Conservation (phyloP, 2,888 invertebrate genomes). For the Sarcophaga subvicina region DNA sequence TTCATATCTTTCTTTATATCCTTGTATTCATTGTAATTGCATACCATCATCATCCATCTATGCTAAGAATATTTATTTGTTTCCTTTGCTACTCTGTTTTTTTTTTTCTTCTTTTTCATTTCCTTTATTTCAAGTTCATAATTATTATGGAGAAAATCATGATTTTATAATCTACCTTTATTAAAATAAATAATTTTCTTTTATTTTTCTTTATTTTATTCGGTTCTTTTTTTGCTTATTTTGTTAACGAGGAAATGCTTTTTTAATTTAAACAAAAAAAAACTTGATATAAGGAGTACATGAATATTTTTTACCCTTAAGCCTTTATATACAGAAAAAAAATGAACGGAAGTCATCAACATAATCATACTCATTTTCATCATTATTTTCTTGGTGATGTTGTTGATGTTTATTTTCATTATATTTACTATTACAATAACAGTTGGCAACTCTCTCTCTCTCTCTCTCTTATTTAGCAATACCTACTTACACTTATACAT, state of each 20-base stretch:
- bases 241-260: conserved; percentile 61
- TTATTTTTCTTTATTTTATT: conserved; percentile 13
- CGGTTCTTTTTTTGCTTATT: conserved; percentile 9
- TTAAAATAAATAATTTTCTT: conserved; percentile 49
- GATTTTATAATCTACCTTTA: conserved; percentile 20
- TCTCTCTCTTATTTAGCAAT: not conserved
- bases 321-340: conserved; percentile 34
- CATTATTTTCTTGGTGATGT: conserved; percentile 23
- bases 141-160: conserved; percentile 71
- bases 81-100: conserved; percentile 27
- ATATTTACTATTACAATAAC: conserved; percentile 43
- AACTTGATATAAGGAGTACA: conserved; percentile 17
- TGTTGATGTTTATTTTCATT: conserved; percentile 49
- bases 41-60: not conserved
- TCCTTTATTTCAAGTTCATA: conserved; percentile 76
- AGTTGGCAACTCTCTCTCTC: not conserved
- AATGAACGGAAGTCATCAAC: conserved; percentile 66
- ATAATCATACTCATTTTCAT: conserved; percentile 67
- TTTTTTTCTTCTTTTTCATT: conserved; percentile 63
- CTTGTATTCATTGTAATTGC: conserved; percentile 44
- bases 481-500: conserved; percentile 14
- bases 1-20: not conserved
- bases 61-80: not conserved
- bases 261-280: conserved; percentile 47
- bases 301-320: conserved; percentile 43